Percentiles rank a stretch among this genome's conserved stretches.
Conservation (phyloP, 1,140 invertebrate genomes). For the Drosophila ficusphila region DNA sequence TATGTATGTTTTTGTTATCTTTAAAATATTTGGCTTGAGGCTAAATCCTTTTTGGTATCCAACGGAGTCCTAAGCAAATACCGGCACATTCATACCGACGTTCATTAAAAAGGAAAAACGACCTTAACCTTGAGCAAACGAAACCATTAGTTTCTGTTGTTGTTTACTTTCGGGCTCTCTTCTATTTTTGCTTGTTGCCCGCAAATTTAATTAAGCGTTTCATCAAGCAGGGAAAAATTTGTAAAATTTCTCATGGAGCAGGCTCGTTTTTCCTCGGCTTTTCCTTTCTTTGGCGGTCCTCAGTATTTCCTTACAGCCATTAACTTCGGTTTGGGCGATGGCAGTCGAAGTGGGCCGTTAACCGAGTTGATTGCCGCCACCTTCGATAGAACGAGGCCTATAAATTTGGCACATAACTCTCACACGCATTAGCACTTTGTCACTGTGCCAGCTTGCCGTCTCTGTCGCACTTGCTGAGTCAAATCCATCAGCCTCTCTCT, state of each 20-base stretch:
- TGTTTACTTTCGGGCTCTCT: slow-evolving; percentile 36
- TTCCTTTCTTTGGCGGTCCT: slow-evolving; percentile 7
- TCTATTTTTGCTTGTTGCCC: slow-evolving; percentile 2
- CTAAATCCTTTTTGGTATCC: neutral
- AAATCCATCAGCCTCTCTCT: neutral
- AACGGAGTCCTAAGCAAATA: slow-evolving; percentile 22
- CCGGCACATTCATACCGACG: neutral
- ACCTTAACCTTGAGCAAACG: slow-evolving; percentile 48
- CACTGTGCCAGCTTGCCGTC: slow-evolving; percentile 43
- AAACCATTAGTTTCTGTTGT: slow-evolving; percentile 43
- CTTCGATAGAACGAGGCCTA: slow-evolving; percentile 7
- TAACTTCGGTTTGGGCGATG: slow-evolving; percentile 40
- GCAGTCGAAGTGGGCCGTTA: slow-evolving; percentile 12
- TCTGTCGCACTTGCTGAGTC: slow-evolving; percentile 6
- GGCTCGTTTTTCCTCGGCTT: slow-evolving; percentile 2
- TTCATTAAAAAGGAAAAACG: slow-evolving; percentile 2
- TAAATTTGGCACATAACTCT: slow-evolving; percentile 61
- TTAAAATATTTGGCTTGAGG: neutral
- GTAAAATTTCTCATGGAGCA: slow-evolving; percentile 33
- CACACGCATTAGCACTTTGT: slow-evolving; percentile 73
- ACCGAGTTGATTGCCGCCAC: slow-evolving; percentile 14
- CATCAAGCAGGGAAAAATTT: slow-evolving; percentile 21
- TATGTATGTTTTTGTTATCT: too few species aligned
- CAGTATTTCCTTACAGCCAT: slow-evolving; percentile 44
- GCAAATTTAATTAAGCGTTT: slow-evolving; percentile 55